phyloP scores from a whole-genome alignment of 2,113 vertebrate genomes.

The Riparia riparia region DNA sequence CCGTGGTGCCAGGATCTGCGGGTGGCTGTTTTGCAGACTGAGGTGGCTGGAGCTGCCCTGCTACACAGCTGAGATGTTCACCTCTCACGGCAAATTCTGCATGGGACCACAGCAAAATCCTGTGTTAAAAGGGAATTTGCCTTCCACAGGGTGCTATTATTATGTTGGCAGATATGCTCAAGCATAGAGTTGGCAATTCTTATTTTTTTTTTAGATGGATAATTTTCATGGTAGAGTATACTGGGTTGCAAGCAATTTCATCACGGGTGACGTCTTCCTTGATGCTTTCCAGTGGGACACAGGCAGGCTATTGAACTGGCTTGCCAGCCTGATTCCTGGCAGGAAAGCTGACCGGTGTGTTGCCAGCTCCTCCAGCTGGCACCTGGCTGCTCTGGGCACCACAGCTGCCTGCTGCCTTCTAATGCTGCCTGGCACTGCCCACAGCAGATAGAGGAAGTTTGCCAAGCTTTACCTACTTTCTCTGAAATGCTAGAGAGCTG shows the following conservation, averaged over 20 bases:
- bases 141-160: background rate
- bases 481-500: background rate
- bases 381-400: background rate
- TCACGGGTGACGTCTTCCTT: background rate
- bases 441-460: background rate
- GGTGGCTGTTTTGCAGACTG: background rate
- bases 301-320: background rate
- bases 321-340: background rate
- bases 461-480: background rate
- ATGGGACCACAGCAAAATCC: background rate
- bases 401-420: background rate
- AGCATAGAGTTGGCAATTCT: background rate
- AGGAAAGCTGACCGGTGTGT: background rate
- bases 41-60: background rate
- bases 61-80: background rate
- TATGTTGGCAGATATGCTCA: background rate
- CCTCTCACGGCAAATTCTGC: background rate
- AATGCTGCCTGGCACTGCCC: background rate
- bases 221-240: background rate
- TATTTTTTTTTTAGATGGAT: background rate
- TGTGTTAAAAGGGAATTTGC: background rate
- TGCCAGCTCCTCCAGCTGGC: background rate
- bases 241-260: background rate
- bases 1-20: rapidly evolving
- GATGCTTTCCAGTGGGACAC: background rate